A percentile compares a stretch with the other conserved stretches of the same genome.
Evolutionary conservation across 2,888 invertebrate species (phyloP).

Genomic region (Parasteatoda lunata): DNA sequence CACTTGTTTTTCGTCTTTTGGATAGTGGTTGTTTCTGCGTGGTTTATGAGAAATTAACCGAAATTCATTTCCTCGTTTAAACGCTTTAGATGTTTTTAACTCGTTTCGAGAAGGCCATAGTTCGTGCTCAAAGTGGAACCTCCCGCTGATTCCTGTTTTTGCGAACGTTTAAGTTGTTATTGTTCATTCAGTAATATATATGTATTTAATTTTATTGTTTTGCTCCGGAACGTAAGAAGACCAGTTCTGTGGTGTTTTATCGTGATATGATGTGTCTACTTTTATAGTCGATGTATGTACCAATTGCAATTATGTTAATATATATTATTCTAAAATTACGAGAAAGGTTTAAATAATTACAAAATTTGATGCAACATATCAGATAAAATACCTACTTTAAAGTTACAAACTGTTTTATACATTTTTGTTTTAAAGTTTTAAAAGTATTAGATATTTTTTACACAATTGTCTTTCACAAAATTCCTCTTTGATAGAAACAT

Average conservation of each 20-base stretch:
- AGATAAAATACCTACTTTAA: too few relatives aligned
- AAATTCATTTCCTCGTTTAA: conserved; percentile 17
- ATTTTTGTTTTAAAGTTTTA: too few relatives aligned
- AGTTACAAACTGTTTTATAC: too few relatives aligned
- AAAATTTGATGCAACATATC: too few relatives aligned
- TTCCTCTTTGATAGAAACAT: too few relatives aligned
- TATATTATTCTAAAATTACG: too few relatives aligned
- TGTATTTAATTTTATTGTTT: neutral
- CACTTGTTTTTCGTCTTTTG: neutral
- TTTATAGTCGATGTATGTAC: too few relatives aligned
- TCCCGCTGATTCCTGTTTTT: neutral
- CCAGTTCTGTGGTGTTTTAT: neutral
- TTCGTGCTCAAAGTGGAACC: neutral
- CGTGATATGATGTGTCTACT: too few relatives aligned
- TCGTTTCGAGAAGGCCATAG: neutral
- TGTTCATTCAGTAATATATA: neutral
- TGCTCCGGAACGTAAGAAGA: neutral
- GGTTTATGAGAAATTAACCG: conserved; percentile 51
- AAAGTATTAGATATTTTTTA: too few relatives aligned
- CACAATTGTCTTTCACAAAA: too few relatives aligned
- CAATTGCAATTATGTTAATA: too few relatives aligned
- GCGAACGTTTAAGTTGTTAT: neutral
- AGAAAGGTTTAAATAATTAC: too few relatives aligned
- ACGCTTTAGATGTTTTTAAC: neutral
- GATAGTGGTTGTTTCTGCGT: conserved; percentile 34